phyloP scores from a whole-genome alignment of 2,113 vertebrate species.

The Carlito syrichta region DNA sequence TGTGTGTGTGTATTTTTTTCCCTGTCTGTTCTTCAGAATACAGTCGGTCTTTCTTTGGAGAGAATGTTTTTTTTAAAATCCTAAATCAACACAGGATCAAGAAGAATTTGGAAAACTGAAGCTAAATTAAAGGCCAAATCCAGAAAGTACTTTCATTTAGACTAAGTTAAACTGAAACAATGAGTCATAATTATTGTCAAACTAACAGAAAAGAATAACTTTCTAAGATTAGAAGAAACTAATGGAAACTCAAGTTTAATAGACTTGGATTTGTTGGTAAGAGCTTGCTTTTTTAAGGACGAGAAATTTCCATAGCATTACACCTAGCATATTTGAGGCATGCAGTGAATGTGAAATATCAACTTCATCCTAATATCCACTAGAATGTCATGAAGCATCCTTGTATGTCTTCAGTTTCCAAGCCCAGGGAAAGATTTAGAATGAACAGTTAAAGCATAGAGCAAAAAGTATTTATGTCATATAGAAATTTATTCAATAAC shows the following conservation, averaged over 20 bases:
- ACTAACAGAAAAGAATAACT: slow-evolving; percentile 1
- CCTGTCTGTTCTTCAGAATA: not conserved
- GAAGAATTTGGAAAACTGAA: slow-evolving; percentile 40
- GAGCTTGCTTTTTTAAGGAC: not conserved
- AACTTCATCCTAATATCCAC: not conserved
- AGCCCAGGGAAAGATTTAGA: not conserved
- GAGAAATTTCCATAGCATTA: not conserved
- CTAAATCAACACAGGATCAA: slow-evolving; percentile 34
- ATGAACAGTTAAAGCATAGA: not conserved
- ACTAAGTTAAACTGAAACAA: slow-evolving; percentile 24
- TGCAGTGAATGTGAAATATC: not conserved
- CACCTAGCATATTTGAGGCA: not conserved
- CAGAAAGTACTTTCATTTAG: slow-evolving; percentile 42
- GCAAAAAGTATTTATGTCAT: not conserved
- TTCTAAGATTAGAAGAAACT: slow-evolving; percentile 28
- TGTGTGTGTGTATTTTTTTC: not conserved
- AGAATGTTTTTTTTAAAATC: not conserved
- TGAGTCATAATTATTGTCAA: slow-evolving; percentile 20
- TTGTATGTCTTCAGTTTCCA: not conserved
- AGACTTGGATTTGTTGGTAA: not conserved
- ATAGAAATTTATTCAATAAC: not conserved
- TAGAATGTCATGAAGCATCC: not conserved
- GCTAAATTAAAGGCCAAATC: slow-evolving; percentile 32
- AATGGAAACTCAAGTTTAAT: not conserved
- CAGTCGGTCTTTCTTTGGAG: slow-evolving; percentile 34